Evolutionary conservation across 2,113 vertebrate genomes (phyloP).

Genomic region (Merops nubicus): DNA sequence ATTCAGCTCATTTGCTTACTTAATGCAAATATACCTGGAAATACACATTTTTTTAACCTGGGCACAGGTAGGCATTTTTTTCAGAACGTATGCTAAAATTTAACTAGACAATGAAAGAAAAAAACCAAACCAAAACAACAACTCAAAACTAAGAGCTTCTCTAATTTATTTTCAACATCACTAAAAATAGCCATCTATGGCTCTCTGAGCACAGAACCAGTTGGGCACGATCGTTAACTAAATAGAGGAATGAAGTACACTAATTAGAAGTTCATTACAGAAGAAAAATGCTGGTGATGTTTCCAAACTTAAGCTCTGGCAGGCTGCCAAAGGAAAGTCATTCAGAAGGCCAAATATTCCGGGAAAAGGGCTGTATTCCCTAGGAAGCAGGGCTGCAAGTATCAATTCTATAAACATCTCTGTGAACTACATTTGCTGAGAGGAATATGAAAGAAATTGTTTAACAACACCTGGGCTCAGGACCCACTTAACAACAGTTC

Average conservation of each 20-base stretch:
- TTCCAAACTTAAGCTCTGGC: constrained; percentile 28
- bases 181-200: constrained; percentile 24
- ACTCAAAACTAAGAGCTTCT: background rate
- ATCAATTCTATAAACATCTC: background rate
- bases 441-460: background rate
- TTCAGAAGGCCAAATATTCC: constrained; percentile 17
- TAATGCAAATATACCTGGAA: background rate
- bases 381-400: background rate
- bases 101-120: background rate
- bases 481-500: background rate
- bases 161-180: background rate
- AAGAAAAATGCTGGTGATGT: constrained; percentile 23
- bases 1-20: background rate
- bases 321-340: constrained; percentile 22
- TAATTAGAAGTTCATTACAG: constrained; percentile 51
- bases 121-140: background rate
- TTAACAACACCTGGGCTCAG: background rate
- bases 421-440: background rate
- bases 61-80: background rate
- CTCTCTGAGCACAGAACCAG: background rate
- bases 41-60: background rate
- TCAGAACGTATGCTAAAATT: background rate
- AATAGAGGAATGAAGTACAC: constrained; percentile 11
- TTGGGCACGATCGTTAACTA: background rate
- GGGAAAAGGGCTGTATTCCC: background rate